phyloP scores from a whole-genome alignment of 2,888 invertebrate genomes.

The Plemyria rubiginata region DNA sequence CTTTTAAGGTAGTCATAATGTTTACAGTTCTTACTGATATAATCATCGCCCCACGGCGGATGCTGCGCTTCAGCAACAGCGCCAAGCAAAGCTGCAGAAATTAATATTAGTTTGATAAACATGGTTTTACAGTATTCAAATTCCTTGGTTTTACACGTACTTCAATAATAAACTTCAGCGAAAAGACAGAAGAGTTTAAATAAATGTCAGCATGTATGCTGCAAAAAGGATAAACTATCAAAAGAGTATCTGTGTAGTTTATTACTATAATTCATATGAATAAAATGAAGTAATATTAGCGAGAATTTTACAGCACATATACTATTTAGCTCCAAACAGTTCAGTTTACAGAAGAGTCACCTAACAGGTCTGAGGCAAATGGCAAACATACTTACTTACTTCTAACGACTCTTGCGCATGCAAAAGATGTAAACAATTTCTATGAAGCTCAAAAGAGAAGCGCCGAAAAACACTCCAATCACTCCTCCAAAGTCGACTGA shows the following conservation, averaged over 20 bases:
- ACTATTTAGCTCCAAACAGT: too few relatives aligned
- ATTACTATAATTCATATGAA: too few relatives aligned
- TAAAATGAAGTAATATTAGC: too few relatives aligned
- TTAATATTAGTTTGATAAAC: background rate
- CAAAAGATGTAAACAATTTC: slow-evolving; percentile 84
- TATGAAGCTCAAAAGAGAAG: slow-evolving; percentile 84
- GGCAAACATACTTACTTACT: background rate
- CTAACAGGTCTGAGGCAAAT: too few relatives aligned
- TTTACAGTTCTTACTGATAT: slow-evolving; percentile 1
- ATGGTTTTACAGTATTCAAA: too few relatives aligned
- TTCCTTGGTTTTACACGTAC: too few relatives aligned
- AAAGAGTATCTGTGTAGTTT: too few relatives aligned
- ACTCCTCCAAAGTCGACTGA: slow-evolving; percentile 86
- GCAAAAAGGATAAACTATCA: background rate
- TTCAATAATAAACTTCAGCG: too few relatives aligned
- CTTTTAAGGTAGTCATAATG: too few relatives aligned
- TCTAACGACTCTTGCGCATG: slow-evolving; percentile 55
- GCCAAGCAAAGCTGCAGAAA: slow-evolving; percentile 4
- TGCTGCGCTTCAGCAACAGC: slow-evolving; percentile 12
- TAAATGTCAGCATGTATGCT: background rate
- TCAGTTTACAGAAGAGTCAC: too few relatives aligned
- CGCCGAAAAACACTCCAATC: slow-evolving; percentile 86
- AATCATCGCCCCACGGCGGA: slow-evolving; percentile 13
- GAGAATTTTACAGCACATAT: too few relatives aligned
- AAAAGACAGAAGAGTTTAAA: background rate